These are phyloP conservation scores for Selenia dentaria DNA, from an alignment of 2,888 invertebrate genomes.

Conservation along the genomic window DNA sequence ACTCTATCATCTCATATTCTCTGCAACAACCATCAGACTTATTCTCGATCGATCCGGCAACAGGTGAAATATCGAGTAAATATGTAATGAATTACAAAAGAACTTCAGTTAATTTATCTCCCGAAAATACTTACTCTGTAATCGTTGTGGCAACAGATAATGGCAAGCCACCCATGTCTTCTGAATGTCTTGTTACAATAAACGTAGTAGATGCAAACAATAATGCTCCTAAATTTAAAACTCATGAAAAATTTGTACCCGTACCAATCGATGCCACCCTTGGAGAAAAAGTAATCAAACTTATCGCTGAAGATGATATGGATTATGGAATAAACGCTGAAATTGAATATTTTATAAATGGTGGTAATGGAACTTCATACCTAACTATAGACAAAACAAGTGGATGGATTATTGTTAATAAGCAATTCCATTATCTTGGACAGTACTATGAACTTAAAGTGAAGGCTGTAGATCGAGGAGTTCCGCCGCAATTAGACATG, in stretches of 20 bases:
- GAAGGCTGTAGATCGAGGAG: slow-evolving; percentile 93
- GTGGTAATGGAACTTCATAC: slow-evolving; percentile 91
- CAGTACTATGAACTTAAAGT: slow-evolving; percentile 88
- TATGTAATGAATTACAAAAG: slow-evolving; percentile 92
- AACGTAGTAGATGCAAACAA: slow-evolving; percentile 97
- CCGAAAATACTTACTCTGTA: slow-evolving; percentile 95
- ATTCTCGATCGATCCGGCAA: slow-evolving; percentile 96
- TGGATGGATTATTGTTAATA: slow-evolving; percentile 92
- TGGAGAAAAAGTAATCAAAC: slow-evolving; percentile 89
- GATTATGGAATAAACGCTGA: slow-evolving; percentile 96
- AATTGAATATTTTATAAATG: slow-evolving; percentile 90
- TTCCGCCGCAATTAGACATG: slow-evolving; percentile 93
- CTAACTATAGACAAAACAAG: slow-evolving; percentile 90
- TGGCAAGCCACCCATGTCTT: slow-evolving; percentile 97
- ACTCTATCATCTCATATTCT: slow-evolving; percentile 95
- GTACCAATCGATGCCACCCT: slow-evolving; percentile 90
- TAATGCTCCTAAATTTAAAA: slow-evolving; percentile 93
- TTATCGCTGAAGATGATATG: slow-evolving; percentile 89
- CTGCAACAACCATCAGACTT: slow-evolving; percentile 95
- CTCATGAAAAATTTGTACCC: slow-evolving; percentile 90
- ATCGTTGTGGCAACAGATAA: slow-evolving; percentile 96
- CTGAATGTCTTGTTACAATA: slow-evolving; percentile 93
- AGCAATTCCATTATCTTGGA: slow-evolving; percentile 83
- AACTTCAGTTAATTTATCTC: slow-evolving; percentile 91
- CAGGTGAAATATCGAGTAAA: slow-evolving; percentile 96